Base-by-base conservation (phyloP, 2,888 invertebrate genomes). In the Sepiola atlantica region DNA sequence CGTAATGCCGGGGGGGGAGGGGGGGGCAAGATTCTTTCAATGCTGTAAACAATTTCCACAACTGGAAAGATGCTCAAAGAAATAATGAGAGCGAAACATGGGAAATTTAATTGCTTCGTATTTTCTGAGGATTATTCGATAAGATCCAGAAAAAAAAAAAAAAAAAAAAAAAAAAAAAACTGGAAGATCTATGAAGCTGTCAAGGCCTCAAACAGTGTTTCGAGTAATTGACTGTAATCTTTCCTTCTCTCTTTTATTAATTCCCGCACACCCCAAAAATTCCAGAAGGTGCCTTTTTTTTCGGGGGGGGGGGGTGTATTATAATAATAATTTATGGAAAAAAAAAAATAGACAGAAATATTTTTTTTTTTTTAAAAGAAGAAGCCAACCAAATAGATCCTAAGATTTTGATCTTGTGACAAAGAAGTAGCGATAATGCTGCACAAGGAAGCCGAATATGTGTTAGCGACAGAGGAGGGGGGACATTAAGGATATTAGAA, bases 221-320 rank as follows among this genome's bases (percentile, higher is more conserved):
- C 16, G n/a, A n/a, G n/a, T n/a, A 77, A 77, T 77, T 77, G n/a
- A 77, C n/a, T n/a, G 77, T 77, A 77, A 77, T 77, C 77, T n/a
- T 16, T 77, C 32, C n/a, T 77, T 77, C 28, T 16, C 2, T 77
- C 16, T 6, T 21, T 77, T 14, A 77, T 77, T 77, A 12, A 61
- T 61, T 61, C 24, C 20, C 57, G 6, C 57, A 16, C 57, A 45
- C n/a, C n/a, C 77, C n/a, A n/a, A 77, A 10, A 77, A 77, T n/a
- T 77, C 77, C n/a, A n/a, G n/a, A 77, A 77, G 77, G 32, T 18
- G n/a, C 21, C 6, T n/a, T 77, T n/a, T 77, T n/a, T 77, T n/a
- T 77, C 28, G 77, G 77, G 6, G 77, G 16, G 12, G 16, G 6
- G 28, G n/a, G 12, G 12, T 8, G 2, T 45, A 8, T 45, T 45